phyloP scores from a whole-genome alignment of 1,140 invertebrate genomes.

The Drosophila lacteicornis region DNA sequence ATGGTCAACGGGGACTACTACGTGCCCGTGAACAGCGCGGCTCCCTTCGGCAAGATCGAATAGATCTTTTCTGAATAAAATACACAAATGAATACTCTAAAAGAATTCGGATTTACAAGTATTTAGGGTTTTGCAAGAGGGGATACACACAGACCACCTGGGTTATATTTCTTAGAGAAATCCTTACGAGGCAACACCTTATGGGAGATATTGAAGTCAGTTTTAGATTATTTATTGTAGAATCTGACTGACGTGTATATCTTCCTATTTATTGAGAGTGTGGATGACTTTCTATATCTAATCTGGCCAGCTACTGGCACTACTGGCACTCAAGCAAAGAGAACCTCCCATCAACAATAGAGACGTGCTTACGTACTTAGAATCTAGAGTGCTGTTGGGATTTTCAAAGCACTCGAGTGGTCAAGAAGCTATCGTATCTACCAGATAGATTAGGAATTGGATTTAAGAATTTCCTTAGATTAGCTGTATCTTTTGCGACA shows the following conservation, averaged over 20 bases:
- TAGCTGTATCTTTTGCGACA: too few relatives aligned
- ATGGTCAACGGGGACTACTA: slow-evolving; percentile 80
- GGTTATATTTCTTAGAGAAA: background rate
- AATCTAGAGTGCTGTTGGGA: background rate
- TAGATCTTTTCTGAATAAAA: slow-evolving; percentile 33
- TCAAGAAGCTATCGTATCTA: slow-evolving; percentile 6
- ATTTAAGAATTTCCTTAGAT: slow-evolving; percentile 9
- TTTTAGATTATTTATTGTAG: background rate
- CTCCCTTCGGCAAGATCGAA: slow-evolving; percentile 84
- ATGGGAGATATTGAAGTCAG: too few relatives aligned
- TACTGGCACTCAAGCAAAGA: too few relatives aligned
- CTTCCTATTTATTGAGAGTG: background rate
- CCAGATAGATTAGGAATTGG: background rate
- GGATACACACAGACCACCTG: background rate
- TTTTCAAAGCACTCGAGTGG: background rate
- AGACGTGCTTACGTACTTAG: slow-evolving; percentile 13
- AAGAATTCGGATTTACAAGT: background rate
- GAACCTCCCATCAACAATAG: background rate
- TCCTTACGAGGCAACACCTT: too few relatives aligned
- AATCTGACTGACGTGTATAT: background rate
- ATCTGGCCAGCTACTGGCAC: background rate
- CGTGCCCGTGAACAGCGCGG: slow-evolving; percentile 68
- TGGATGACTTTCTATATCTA: background rate
- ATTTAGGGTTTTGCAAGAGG: background rate
- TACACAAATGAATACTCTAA: slow-evolving; percentile 6